These are phyloP conservation scores for Gobio occitaniae DNA, from an alignment of 2,797 vertebrate species.

Conservation along the genomic window DNA sequence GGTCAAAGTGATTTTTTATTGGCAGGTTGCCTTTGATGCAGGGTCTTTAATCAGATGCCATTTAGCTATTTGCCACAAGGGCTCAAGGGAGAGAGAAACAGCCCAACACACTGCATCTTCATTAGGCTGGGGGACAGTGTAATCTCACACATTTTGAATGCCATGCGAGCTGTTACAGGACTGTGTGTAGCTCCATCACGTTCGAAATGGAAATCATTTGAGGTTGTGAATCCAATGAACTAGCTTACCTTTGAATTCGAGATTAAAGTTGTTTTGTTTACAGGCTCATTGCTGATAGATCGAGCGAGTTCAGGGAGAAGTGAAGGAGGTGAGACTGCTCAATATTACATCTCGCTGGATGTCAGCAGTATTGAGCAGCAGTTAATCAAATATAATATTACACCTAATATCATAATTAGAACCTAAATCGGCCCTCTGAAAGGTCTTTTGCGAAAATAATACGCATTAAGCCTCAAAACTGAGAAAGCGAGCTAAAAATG, in stretches of 20 bases:
- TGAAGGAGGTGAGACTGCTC: slow-evolving; percentile 29
- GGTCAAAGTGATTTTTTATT: slow-evolving; percentile 60
- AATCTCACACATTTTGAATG: slow-evolving; percentile 34
- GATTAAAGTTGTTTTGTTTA: slow-evolving; percentile 50
- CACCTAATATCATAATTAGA: slow-evolving; percentile 49
- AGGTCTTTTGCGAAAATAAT: slow-evolving; percentile 17
- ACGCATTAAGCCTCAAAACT: not conserved
- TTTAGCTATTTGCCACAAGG: slow-evolving; percentile 50
- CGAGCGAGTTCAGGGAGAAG: slow-evolving; percentile 26
- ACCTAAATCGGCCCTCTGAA: not conserved
- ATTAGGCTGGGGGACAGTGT: slow-evolving; percentile 48
- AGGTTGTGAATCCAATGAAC: slow-evolving; percentile 17
- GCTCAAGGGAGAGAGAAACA: slow-evolving; percentile 30
- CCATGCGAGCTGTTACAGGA: not conserved
- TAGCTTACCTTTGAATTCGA: slow-evolving; percentile 17
- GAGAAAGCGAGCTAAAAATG: not conserved
- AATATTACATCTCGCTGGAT: slow-evolving; percentile 40
- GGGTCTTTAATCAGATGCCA: slow-evolving; percentile 53
- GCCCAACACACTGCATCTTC: slow-evolving; percentile 43
- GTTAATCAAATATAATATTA: slow-evolving; percentile 45
- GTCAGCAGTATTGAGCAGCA: slow-evolving; percentile 29
- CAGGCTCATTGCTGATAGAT: slow-evolving; percentile 23
- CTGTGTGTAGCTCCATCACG: slow-evolving; percentile 3
- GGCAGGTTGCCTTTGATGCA: slow-evolving; percentile 58
- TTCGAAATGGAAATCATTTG: slow-evolving; percentile 46